A percentile compares a stretch with the other conserved stretches of the same genome.
phyloP scores from a whole-genome alignment of 2,113 vertebrate species.

The Monarcha castaneiventris region DNA sequence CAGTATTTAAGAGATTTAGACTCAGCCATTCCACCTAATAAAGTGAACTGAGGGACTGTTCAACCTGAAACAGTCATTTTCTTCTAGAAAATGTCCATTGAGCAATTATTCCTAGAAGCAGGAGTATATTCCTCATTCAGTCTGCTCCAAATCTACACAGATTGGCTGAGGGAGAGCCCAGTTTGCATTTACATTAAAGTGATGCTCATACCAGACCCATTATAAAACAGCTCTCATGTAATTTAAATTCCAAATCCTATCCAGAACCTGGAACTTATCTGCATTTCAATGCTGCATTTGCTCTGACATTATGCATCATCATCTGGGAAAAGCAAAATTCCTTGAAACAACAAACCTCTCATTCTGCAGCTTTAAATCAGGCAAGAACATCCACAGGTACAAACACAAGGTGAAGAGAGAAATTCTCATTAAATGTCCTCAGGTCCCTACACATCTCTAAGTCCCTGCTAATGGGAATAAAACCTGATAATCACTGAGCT shows the following conservation, averaged over 20 bases:
- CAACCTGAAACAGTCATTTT: background rate
- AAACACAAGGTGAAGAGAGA: background rate
- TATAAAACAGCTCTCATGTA: background rate
- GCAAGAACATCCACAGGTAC: background rate
- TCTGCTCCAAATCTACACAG: background rate
- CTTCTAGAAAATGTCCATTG: background rate
- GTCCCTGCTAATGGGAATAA: background rate
- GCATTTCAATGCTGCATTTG: slow-evolving; percentile 42
- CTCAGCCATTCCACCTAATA: background rate
- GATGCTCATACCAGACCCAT: background rate
- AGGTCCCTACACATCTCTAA: background rate
- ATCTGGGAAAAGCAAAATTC: slow-evolving; percentile 43
- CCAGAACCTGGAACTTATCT: slow-evolving; percentile 35
- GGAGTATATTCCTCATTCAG: background rate
- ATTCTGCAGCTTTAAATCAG: slow-evolving; percentile 8
- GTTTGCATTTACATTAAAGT: slow-evolving; percentile 1
- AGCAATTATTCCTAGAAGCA: slow-evolving; percentile 11
- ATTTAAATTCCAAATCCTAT: slow-evolving; percentile 40
- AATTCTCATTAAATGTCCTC: background rate
- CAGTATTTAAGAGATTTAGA: slow-evolving; percentile 32
- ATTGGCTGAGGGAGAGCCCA: background rate
- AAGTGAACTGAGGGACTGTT: background rate
- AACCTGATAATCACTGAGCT: background rate
- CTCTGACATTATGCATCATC: slow-evolving; percentile 30
- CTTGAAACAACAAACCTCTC: slow-evolving; percentile 28